phyloP scores from a whole-genome alignment of 2,888 invertebrate species.

The Lasioglossum figueresi region DNA sequence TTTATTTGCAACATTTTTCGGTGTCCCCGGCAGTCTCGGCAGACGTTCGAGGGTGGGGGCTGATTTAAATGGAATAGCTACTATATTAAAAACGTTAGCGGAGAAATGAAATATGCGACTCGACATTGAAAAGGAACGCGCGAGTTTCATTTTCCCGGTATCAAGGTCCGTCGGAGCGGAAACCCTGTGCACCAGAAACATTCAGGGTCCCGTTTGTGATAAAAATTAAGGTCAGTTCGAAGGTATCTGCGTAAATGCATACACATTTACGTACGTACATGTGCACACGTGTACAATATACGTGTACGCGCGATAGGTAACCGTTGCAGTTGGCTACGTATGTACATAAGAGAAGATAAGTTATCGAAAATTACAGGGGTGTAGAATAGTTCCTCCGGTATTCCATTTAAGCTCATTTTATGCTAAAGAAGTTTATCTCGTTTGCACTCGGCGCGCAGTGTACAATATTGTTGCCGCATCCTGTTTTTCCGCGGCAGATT shows the following conservation, averaged over 20 bases:
- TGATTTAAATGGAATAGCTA: neutral
- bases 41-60: neutral
- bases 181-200: neutral
- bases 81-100: conserved; percentile 4
- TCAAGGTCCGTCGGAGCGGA: neutral
- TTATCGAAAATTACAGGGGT: neutral
- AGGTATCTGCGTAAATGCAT: neutral
- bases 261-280: neutral
- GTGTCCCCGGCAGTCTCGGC: neutral
- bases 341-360: neutral
- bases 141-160: conserved; percentile 6
- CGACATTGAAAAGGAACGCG: conserved; percentile 5
- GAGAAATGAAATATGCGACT: conserved; percentile 2
- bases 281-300: too few species aligned
- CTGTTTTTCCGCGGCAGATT: conserved; percentile 62
- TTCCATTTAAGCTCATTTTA: conserved; percentile 55
- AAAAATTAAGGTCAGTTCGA: conserved; percentile 19
- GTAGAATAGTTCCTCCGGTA: conserved; percentile 43
- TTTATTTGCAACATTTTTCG: conserved; percentile 1
- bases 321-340: neutral
- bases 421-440: conserved; percentile 62
- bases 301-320: neutral
- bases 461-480: conserved; percentile 44
- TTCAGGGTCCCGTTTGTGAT: neutral
- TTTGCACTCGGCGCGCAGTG: conserved; percentile 50